A percentile compares a stretch with the other conserved stretches of the same genome.
phyloP scores from a whole-genome alignment of 53 echinoderm and acorn worm species.

The Hippasteria phrygiana region DNA sequence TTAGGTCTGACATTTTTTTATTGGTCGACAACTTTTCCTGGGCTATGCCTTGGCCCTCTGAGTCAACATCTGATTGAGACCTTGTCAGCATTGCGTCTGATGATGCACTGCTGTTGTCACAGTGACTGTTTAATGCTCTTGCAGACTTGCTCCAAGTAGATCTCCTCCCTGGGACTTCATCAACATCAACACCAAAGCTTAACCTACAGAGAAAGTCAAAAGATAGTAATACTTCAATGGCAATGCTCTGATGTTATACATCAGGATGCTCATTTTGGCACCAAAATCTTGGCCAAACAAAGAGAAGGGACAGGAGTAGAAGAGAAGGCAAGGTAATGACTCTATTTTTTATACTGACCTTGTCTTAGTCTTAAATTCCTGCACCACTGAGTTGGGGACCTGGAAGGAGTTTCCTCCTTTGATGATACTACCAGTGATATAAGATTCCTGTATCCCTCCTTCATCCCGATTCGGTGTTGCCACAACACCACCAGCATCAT shows the following conservation, averaged over 20 bases:
- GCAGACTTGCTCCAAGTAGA: not conserved
- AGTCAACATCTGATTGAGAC: slow-evolving; percentile 1
- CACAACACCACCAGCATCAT: not conserved
- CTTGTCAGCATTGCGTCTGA: slow-evolving; percentile 3
- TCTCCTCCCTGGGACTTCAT: not conserved
- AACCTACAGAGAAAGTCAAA: not conserved
- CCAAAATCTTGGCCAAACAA: not conserved
- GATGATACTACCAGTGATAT: slow-evolving; percentile 81
- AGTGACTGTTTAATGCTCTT: not conserved
- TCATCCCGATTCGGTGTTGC: slow-evolving; percentile 53
- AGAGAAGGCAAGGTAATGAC: not conserved
- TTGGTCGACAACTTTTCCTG: not conserved
- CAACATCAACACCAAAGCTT: slow-evolving; percentile 4
- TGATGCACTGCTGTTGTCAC: not conserved
- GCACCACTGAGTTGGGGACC: slow-evolving; percentile 65
- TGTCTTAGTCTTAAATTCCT: slow-evolving; percentile 78
- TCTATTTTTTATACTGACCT: slow-evolving; percentile 66
- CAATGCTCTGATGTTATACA: not conserved
- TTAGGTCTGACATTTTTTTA: not conserved
- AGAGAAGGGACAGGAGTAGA: not conserved
- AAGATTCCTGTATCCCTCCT: slow-evolving; percentile 59
- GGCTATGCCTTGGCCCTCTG: not conserved
- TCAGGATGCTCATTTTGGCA: too few relatives aligned
- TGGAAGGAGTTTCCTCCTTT: slow-evolving; percentile 51
- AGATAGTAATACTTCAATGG: not conserved